Conservation (phyloP, 2,113 vertebrate genomes). For the Leptobrachium leishanense region DNA sequence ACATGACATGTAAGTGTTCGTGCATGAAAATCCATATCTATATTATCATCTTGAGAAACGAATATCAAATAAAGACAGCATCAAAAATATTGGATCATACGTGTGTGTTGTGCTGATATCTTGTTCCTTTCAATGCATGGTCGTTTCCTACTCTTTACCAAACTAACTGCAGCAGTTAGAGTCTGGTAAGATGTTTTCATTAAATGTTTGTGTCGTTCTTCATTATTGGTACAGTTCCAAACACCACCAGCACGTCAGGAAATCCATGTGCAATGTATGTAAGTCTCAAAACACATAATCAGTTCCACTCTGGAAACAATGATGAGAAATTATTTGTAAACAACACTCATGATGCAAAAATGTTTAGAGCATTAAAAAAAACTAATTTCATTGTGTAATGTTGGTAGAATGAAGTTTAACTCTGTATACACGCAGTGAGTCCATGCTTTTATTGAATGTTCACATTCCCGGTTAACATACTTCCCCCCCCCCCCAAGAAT, state of each 20-base stretch:
- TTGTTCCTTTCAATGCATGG: constrained; percentile 54
- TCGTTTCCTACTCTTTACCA: constrained; percentile 53
- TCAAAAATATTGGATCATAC: constrained; percentile 56
- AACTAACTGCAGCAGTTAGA: constrained; percentile 39
- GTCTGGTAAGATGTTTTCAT: constrained; percentile 29
- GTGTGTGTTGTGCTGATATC: constrained; percentile 59
- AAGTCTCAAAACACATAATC: too few relatives aligned
- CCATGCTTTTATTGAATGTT: too few relatives aligned
- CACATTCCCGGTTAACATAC: too few relatives aligned
- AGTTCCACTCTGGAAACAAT: too few relatives aligned
- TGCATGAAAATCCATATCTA: constrained; percentile 58
- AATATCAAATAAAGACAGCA: constrained; percentile 61
- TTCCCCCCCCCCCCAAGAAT: too few relatives aligned
- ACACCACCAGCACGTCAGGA: neutral
- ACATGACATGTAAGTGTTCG: constrained; percentile 51
- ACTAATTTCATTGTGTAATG: too few relatives aligned
- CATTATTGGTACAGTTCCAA: constrained; percentile 10
- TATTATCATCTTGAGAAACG: constrained; percentile 53
- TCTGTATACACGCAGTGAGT: too few relatives aligned
- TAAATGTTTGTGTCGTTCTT: constrained; percentile 18
- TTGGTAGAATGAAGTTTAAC: too few relatives aligned
- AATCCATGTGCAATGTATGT: neutral
- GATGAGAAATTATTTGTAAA: too few relatives aligned
- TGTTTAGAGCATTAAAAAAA: too few relatives aligned
- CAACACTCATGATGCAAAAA: too few relatives aligned